A percentile compares a stretch with the other conserved stretches of the same genome.
phyloP scores from a whole-genome alignment of 2,113 vertebrate species.

The Petaurus breviceps region DNA sequence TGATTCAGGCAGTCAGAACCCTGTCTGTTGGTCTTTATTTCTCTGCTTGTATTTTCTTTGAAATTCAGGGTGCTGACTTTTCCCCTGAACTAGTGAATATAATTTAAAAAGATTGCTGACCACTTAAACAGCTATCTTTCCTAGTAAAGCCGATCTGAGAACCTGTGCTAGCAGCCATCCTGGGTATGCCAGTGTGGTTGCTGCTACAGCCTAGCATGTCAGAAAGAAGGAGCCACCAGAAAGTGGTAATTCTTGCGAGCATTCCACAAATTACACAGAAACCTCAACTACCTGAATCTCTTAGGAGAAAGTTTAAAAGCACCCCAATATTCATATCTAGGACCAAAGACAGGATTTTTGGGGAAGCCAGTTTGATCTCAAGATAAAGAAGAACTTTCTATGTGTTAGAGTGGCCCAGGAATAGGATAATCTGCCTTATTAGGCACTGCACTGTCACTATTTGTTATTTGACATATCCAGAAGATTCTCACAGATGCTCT shows the following conservation, averaged over 20 bases:
- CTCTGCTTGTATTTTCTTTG: too few species aligned
- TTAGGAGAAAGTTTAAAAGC: not conserved
- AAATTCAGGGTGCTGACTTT: too few species aligned
- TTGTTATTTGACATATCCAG: not conserved
- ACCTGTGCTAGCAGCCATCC: too few species aligned
- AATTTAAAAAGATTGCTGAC: too few species aligned
- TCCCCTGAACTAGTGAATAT: too few species aligned
- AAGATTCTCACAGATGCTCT: not conserved
- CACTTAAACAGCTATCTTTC: too few species aligned
- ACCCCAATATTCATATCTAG: not conserved
- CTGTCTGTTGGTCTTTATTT: too few species aligned
- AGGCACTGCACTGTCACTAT: not conserved
- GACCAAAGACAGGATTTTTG: not conserved
- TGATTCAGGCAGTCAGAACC: too few species aligned
- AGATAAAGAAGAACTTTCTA: not conserved
- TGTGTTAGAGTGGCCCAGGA: not conserved
- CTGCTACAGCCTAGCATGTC: not conserved
- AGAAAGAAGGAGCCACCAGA: not conserved
- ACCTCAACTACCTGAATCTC: not conserved
- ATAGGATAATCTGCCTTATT: not conserved
- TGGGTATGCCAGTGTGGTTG: too few species aligned
- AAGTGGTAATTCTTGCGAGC: not conserved
- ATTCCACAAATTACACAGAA: not conserved
- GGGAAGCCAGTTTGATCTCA: not conserved
- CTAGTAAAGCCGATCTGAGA: too few species aligned